phyloP scores from a whole-genome alignment of 2,888 invertebrate genomes.

The Lasioglossum pauxillum region DNA sequence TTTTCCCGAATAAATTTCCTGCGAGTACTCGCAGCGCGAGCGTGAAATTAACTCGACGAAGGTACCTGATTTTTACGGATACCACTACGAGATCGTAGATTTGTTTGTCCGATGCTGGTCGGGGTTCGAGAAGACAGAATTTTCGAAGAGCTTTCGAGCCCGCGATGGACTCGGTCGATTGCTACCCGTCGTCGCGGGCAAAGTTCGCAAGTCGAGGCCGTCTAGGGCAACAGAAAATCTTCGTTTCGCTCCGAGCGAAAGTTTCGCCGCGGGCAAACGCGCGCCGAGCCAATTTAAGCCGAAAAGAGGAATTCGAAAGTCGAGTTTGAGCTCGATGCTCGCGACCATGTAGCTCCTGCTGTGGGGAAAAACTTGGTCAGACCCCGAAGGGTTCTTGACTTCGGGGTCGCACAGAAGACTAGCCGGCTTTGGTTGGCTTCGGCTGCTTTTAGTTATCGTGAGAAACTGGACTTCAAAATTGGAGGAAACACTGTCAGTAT shows the following conservation, averaged over 20 bases:
- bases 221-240: constrained; percentile 64
- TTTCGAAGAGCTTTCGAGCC: constrained; percentile 20
- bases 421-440: not conserved
- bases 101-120: not conserved
- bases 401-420: not conserved
- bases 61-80: not conserved
- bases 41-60: not conserved
- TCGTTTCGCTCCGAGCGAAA: constrained; percentile 60
- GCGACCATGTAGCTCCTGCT: not conserved
- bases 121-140: not conserved
- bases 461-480: not conserved
- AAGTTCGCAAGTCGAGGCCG: constrained; percentile 54
- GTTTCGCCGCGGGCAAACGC: constrained; percentile 39
- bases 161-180: constrained; percentile 44
- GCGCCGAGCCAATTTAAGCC: constrained; percentile 34
- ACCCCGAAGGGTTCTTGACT: not conserved
- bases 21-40: not conserved
- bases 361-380: constrained; percentile 5
- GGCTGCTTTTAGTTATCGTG: not conserved
- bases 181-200: constrained; percentile 9
- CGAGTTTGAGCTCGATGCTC: constrained; percentile 20
- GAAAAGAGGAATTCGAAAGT: constrained; percentile 24
- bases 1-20: not conserved
- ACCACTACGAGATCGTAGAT: not conserved
- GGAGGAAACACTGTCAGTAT: not conserved